phyloP scores from a whole-genome alignment of 2,113 vertebrate species.

The Sturnira hondurensis region DNA sequence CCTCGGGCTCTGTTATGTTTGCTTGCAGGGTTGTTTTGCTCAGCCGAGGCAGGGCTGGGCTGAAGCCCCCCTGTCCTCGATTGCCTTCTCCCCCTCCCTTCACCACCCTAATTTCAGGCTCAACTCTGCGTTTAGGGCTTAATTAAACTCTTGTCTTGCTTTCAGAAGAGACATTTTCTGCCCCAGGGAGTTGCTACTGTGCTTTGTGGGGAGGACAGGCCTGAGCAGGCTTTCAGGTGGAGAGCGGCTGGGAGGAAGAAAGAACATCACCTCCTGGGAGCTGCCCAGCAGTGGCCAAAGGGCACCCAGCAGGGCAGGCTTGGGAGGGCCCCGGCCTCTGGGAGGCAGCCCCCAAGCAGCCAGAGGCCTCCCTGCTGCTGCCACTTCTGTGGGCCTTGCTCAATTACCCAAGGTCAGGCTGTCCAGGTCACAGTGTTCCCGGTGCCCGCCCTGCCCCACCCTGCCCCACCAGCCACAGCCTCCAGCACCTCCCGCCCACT shows the following conservation, averaged over 20 bases:
- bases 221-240: slow-evolving; percentile 59
- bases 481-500: slow-evolving; percentile 26
- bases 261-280: neutral
- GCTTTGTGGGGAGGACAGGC: slow-evolving; percentile 69
- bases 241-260: neutral
- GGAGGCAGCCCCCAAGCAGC: neutral
- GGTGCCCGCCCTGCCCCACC: slow-evolving; percentile 36
- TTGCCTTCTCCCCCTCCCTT: slow-evolving; percentile 40
- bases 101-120: slow-evolving; percentile 73
- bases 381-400: neutral
- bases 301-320: neutral
- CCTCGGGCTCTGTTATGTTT: neutral
- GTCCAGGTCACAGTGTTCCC: slow-evolving; percentile 66
- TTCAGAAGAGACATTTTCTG: slow-evolving; percentile 73
- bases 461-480: slow-evolving; percentile 18
- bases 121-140: slow-evolving; percentile 70
- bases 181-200: slow-evolving; percentile 70
- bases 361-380: neutral
- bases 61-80: slow-evolving; percentile 31
- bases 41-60: slow-evolving; percentile 10
- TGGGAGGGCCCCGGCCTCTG: neutral
- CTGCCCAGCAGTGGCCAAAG: neutral
- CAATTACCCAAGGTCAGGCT: neutral
- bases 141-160: slow-evolving; percentile 70
- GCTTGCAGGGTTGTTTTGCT: slow-evolving; percentile 34